These are phyloP conservation scores for Todus mexicanus DNA, from an alignment of 2,797 vertebrate species.

Conservation along the genomic window DNA sequence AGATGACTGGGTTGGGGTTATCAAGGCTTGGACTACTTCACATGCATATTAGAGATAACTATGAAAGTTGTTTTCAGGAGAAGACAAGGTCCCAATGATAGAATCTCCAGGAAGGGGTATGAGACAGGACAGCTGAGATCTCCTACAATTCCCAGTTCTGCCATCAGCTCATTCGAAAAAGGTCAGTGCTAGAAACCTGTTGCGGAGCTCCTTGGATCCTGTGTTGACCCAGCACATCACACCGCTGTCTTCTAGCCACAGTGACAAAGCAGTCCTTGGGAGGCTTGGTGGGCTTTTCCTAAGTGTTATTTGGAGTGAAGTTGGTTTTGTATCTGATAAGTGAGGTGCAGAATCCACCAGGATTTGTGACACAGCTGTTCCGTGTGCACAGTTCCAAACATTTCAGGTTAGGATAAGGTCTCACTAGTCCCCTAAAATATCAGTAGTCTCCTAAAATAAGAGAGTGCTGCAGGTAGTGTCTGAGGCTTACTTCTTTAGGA, in stretches of 20 bases:
- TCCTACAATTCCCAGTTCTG: background rate
- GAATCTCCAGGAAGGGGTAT: background rate
- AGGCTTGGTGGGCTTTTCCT: background rate
- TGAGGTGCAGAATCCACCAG: background rate
- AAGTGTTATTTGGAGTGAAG: background rate
- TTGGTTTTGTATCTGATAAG: background rate
- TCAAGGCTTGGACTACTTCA: background rate
- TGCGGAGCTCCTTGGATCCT: background rate
- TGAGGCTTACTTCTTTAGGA: background rate
- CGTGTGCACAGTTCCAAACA: background rate
- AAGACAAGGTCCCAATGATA: background rate
- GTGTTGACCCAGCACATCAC: background rate
- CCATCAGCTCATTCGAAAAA: background rate
- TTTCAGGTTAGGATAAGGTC: background rate
- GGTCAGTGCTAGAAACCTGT: background rate
- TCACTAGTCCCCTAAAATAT: background rate
- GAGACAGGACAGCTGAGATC: background rate
- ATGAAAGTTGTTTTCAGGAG: background rate
- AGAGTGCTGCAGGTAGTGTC: background rate
- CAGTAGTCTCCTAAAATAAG: background rate
- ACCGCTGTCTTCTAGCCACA: background rate
- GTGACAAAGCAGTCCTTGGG: background rate
- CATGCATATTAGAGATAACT: background rate
- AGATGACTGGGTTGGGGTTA: background rate
- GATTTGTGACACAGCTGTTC: background rate